These are phyloP conservation scores for Camptogramma bilineatum DNA, from an alignment of 2,888 invertebrate species.

Conservation along the genomic window DNA sequence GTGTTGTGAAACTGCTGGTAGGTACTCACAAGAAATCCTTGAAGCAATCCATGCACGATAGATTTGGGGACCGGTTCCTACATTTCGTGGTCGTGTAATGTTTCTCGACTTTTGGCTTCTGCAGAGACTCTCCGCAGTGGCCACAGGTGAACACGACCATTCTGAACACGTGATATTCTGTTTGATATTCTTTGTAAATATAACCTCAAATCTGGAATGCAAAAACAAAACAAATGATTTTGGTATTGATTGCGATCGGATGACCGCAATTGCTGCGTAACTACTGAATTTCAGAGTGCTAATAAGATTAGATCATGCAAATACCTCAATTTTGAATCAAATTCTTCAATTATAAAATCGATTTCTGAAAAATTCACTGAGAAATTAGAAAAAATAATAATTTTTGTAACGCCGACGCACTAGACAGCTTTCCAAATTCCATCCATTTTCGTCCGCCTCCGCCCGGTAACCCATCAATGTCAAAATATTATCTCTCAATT, in stretches of 20 bases:
- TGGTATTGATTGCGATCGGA: neutral
- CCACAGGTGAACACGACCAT: constrained; percentile 99
- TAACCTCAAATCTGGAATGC: constrained; percentile 54
- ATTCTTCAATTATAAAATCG: neutral
- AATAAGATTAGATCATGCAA: neutral
- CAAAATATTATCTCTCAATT: neutral
- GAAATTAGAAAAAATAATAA: neutral
- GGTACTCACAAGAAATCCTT: constrained; percentile 92
- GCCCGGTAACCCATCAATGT: neutral
- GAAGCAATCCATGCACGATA: constrained; percentile 97
- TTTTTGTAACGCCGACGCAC: neutral
- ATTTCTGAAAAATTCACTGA: neutral
- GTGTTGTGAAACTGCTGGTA: neutral
- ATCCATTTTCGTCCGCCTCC: neutral
- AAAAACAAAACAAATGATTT: constrained; percentile 22
- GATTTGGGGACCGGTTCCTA: constrained; percentile 86
- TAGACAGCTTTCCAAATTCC: neutral
- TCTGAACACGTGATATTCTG: constrained; percentile 51
- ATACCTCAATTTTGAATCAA: neutral
- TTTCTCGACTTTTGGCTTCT: constrained; percentile 96
- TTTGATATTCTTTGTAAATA: constrained; percentile 43
- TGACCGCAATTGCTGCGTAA: neutral
- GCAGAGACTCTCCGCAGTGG: constrained; percentile 95
- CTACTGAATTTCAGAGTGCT: neutral
- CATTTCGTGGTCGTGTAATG: constrained; percentile 92